Evolutionary conservation across 2,113 vertebrate genomes (phyloP).

Genomic region (Pachyramphus minor): DNA sequence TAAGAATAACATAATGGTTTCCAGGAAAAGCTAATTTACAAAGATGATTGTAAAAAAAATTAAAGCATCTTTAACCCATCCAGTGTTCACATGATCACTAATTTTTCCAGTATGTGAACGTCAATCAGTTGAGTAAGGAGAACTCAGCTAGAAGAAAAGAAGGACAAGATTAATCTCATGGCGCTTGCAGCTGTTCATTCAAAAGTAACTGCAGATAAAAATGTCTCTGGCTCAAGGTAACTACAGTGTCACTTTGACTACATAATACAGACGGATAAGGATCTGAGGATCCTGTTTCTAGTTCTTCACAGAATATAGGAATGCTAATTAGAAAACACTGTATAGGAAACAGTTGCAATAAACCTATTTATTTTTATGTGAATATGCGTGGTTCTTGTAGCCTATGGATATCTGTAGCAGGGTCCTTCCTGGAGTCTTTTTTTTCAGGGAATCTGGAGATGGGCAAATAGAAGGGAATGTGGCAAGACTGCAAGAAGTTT

Average conservation of each 20-base stretch:
- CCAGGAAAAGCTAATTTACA: conserved; percentile 28
- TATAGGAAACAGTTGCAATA: background rate
- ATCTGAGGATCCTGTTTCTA: background rate
- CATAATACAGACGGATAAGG: background rate
- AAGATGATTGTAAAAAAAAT: background rate
- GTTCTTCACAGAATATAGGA: background rate
- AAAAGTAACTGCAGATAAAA: background rate
- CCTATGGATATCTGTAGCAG: background rate
- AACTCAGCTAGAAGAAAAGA: conserved; percentile 74
- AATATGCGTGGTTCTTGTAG: background rate
- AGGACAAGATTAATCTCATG: conserved; percentile 17
- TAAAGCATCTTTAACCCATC: background rate
- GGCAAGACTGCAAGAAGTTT: background rate
- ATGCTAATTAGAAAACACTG: background rate
- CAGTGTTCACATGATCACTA: background rate
- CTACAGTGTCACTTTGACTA: background rate
- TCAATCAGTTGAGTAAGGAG: conserved; percentile 78
- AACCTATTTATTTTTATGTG: background rate
- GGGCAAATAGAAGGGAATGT: background rate
- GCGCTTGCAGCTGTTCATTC: background rate
- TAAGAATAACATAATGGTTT: background rate
- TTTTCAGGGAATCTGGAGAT: background rate
- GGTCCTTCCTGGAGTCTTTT: background rate
- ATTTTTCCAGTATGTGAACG: background rate
- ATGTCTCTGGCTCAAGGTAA: background rate